Conservation (phyloP, 2,113 vertebrate species). For the Pandion haliaetus region DNA sequence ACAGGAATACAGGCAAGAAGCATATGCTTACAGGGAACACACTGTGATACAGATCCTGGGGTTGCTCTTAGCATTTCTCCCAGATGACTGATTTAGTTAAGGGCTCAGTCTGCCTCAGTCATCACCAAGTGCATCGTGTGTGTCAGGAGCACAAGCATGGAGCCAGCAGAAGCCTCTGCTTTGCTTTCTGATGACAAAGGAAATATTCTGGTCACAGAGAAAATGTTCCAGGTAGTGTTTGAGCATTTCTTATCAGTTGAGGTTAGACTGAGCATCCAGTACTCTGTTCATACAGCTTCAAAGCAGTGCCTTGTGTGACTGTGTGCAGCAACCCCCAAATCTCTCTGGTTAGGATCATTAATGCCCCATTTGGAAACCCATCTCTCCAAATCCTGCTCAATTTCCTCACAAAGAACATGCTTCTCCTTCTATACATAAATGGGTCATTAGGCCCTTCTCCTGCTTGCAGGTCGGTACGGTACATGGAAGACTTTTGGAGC, state of each 20-base stretch:
- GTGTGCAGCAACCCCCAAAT: background rate
- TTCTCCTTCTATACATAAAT: background rate
- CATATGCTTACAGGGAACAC: background rate
- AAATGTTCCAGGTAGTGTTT: background rate
- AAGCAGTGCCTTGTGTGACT: background rate
- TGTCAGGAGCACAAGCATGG: background rate
- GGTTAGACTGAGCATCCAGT: background rate
- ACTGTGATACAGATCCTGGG: background rate
- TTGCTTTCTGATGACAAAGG: background rate
- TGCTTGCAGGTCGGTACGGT: background rate
- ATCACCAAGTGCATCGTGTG: rapidly evolving
- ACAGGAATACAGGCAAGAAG: background rate
- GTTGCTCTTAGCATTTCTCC: background rate
- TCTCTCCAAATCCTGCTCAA: background rate
- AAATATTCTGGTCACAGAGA: background rate
- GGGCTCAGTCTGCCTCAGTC: background rate
- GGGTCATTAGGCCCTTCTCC: background rate
- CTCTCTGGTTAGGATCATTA: background rate
- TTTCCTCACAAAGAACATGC: background rate
- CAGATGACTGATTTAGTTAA: background rate
- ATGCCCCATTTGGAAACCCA: background rate
- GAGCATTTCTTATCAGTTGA: background rate
- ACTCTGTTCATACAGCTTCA: background rate
- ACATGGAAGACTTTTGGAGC: background rate
- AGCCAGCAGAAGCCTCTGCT: background rate